Percentiles rank a stretch among this genome's conserved stretches.
These are phyloP conservation scores for Parnassius mnemosyne DNA, from an alignment of 2,888 invertebrate genomes.

Conservation along the genomic window DNA sequence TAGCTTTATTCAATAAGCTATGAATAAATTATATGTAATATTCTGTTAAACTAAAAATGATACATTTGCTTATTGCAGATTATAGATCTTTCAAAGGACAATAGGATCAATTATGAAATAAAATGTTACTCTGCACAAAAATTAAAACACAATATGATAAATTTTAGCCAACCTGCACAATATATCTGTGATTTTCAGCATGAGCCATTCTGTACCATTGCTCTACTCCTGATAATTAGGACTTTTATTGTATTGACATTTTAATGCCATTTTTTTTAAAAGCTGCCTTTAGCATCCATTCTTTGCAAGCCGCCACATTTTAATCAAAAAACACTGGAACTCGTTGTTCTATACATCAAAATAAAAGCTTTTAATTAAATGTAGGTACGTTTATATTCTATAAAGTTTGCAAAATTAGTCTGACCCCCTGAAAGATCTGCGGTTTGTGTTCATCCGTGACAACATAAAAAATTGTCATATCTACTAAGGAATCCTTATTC, in stretches of 20 bases:
- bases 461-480: slow-evolving; percentile 53
- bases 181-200: slow-evolving; percentile 84
- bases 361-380: slow-evolving; percentile 19
- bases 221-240: slow-evolving; percentile 52
- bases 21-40: too few relatives aligned
- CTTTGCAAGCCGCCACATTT: slow-evolving; percentile 39
- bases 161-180: slow-evolving; percentile 84
- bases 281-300: slow-evolving; percentile 37
- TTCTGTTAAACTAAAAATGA: too few relatives aligned
- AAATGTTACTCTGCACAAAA: too few relatives aligned
- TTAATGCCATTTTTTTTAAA: slow-evolving; percentile 50
- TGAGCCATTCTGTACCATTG: slow-evolving; percentile 79
- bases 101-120: too few relatives aligned
- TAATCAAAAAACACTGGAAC: slow-evolving; percentile 31
- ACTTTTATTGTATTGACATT: slow-evolving; percentile 41
- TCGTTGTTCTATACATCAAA: slow-evolving; percentile 6
- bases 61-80: too few relatives aligned
- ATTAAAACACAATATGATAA: neutral
- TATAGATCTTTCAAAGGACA: too few relatives aligned
- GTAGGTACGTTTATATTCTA: slow-evolving; percentile 18
- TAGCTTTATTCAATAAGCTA: too few relatives aligned
- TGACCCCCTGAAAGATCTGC: slow-evolving; percentile 63
- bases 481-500: slow-evolving; percentile 35
- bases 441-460: slow-evolving; percentile 69
- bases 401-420: slow-evolving; percentile 29